Percentiles rank a stretch among this genome's conserved stretches.
These are phyloP conservation scores for Noctua pronuba DNA, from an alignment of 2,888 invertebrate genomes.

Conservation along the genomic window DNA sequence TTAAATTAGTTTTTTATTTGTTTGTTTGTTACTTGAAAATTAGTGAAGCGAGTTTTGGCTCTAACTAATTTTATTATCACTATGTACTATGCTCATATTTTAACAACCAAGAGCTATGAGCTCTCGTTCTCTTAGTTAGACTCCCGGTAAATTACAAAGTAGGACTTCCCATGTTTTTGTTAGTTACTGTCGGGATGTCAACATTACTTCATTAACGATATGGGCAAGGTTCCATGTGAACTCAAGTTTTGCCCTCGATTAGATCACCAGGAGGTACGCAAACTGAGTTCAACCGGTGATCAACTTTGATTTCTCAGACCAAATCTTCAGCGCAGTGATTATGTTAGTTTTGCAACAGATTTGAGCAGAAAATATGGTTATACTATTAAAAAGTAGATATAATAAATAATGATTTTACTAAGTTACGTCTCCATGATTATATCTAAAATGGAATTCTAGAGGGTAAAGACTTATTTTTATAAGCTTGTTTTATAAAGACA, in stretches of 20 bases:
- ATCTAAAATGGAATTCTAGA: background rate
- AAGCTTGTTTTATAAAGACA: background rate
- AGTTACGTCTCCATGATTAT: background rate
- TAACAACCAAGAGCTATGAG: background rate
- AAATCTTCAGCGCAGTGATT: background rate
- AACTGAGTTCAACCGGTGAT: constrained; percentile 6
- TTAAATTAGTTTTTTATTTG: constrained; percentile 27
- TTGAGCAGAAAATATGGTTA: too few relatives aligned
- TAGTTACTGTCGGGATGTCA: background rate
- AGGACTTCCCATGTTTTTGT: background rate
- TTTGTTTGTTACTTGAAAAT: constrained; percentile 30
- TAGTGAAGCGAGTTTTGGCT: background rate
- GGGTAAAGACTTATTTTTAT: background rate
- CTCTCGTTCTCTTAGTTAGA: background rate
- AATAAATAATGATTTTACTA: background rate
- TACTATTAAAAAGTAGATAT: background rate
- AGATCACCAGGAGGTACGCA: background rate
- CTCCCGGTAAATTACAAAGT: background rate
- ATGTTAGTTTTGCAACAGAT: background rate
- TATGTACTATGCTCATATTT: background rate
- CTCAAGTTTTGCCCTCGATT: background rate
- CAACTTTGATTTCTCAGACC: background rate
- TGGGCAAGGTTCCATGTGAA: background rate
- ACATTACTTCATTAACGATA: background rate
- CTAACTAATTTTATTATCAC: background rate